These are phyloP conservation scores for Astyanax mexicanus DNA, from an alignment of 2,797 vertebrate genomes.

Conservation along the genomic window DNA sequence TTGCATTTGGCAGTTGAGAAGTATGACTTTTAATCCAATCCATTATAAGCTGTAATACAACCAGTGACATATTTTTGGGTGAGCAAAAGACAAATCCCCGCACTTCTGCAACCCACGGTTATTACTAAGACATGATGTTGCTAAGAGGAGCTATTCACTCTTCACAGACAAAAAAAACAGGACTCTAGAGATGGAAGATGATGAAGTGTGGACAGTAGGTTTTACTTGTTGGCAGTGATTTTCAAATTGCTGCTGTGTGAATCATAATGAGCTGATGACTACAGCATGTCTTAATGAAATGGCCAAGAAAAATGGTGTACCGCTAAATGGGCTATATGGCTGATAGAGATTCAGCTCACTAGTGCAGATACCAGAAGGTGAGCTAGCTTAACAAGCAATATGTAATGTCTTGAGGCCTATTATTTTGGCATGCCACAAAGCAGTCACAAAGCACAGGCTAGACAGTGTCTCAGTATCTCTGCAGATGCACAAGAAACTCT, in stretches of 20 bases:
- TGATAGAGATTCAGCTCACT: conserved; percentile 53
- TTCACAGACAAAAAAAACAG: conserved; percentile 18
- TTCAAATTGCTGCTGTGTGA: neutral
- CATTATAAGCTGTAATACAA: conserved; percentile 28
- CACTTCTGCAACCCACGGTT: neutral
- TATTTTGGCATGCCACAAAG: conserved; percentile 17
- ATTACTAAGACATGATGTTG: conserved; percentile 5
- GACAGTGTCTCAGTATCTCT: neutral
- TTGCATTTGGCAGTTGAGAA: conserved; percentile 32
- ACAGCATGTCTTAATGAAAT: conserved; percentile 33
- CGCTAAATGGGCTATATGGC: conserved; percentile 54
- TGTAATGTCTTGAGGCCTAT: neutral
- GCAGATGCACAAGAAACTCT: neutral
- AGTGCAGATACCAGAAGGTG: conserved; percentile 57
- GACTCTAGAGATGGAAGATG: conserved; percentile 2
- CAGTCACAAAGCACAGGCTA: conserved; percentile 26
- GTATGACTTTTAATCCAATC: conserved; percentile 34
- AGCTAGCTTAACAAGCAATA: conserved; percentile 43
- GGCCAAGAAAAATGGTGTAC: conserved; percentile 9
- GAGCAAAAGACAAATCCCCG: neutral
- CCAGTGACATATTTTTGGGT: conserved; percentile 21
- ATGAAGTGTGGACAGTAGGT: neutral
- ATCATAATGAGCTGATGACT: neutral
- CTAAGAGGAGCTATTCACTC: neutral
- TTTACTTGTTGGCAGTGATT: conserved; percentile 9